These are phyloP conservation scores for Andricus grossulariae DNA, from an alignment of 1,140 invertebrate species.

Conservation along the genomic window DNA sequence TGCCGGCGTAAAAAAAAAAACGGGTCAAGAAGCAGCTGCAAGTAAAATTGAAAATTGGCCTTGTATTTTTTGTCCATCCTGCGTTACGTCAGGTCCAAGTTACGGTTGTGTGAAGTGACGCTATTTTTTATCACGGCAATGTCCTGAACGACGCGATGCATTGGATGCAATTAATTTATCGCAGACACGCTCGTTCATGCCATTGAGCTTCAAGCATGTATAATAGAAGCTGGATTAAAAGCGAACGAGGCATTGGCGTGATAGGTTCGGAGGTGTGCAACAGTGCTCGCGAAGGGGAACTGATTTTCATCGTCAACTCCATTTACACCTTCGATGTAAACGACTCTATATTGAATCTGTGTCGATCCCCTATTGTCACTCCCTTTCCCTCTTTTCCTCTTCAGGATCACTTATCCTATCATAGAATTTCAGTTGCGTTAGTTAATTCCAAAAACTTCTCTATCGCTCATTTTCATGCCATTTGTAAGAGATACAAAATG, in stretches of 20 bases:
- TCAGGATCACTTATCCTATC: not conserved
- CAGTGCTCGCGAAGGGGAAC: not conserved
- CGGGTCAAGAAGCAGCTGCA: too few relatives aligned
- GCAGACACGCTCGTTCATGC: not conserved
- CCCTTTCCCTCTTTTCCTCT: not conserved
- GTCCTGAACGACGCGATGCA: not conserved
- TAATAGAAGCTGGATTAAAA: slow-evolving; percentile 1
- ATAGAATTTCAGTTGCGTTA: slow-evolving; percentile 12
- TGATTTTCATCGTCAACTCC: slow-evolving; percentile 14
- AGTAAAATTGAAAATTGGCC: too few relatives aligned
- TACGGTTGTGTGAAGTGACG: too few relatives aligned
- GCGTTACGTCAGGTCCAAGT: too few relatives aligned
- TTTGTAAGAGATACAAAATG: not conserved
- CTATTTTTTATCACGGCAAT: too few relatives aligned
- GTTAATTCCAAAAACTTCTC: slow-evolving; percentile 2
- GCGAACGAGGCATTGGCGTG: not conserved
- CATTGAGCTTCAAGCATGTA: not conserved
- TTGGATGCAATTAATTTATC: slow-evolving; percentile 9
- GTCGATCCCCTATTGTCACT: not conserved
- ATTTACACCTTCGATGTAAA: not conserved
- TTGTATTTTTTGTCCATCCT: too few relatives aligned
- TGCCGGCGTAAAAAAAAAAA: too few relatives aligned
- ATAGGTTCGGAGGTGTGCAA: not conserved
- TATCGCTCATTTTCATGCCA: not conserved
- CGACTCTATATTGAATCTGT: slow-evolving; percentile 11